Evolutionary conservation across 2,797 vertebrate species (phyloP), one percentile per base, ranked within the genome.

Genomic region (Sarcoramphus papa): DNA sequence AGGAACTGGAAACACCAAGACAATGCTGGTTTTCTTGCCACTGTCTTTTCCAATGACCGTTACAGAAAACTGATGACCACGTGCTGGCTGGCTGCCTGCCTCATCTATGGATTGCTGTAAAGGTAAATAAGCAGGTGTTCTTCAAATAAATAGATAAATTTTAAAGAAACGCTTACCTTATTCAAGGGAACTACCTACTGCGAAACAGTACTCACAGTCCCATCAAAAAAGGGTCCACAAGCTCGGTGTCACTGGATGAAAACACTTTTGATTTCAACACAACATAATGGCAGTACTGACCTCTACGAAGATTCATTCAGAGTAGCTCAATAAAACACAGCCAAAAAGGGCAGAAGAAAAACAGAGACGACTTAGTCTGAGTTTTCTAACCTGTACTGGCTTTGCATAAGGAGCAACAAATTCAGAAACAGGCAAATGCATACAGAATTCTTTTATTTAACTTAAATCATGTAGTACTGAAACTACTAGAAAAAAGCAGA

Each of bases 381-480:
- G 6, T 70, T 67, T 84, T 62, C 75, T 41, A 59, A 75, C 8
- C 50, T 40, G 54, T 8, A 10, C 37, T 73, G 59, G 15, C 31
- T 84, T 90, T 33, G 35, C 8, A 2, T 12, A 45, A 84, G 41
- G 53, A 96, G 88, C 68, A 83, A 88, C 92, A 92, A 95, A 97
- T 83, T 53, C 68, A 90, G 86, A 95, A 90, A 91, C 90, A 93
- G 85, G 76, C 87, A 93, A 87, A 91, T 99, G 98, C 99, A 99
- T 99, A 99, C 98, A 99, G 98, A 98, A 98, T 98, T 98, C 95
- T 98, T 99, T 99, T 99, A 99, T 99, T 99, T 98, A 99, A 99
- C 98, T 99, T 99, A 99, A 99, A 99, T 98, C 98, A 98, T 98
- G 98, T 99, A 99, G 98, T 99, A 98, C 97, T 98, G 98, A 98